These are phyloP conservation scores for Coendou prehensilis DNA, from an alignment of 2,797 vertebrate genomes.

Conservation along the genomic window DNA sequence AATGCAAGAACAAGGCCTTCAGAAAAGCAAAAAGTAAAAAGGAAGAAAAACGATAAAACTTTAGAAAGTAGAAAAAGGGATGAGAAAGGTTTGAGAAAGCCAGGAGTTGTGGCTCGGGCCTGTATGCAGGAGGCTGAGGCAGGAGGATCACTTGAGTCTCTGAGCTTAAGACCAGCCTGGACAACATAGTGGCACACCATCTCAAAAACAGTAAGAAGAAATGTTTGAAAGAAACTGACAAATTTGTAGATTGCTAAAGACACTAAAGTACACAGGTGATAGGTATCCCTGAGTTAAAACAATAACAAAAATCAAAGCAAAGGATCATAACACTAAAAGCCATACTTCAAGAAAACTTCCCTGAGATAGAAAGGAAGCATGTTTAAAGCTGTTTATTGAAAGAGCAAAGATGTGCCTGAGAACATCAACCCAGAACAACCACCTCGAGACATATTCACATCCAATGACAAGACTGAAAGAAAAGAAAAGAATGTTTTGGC, in stretches of 20 bases:
- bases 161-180: not conserved
- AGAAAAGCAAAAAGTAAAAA: not conserved
- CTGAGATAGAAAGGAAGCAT: not conserved
- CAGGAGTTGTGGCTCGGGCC: not conserved
- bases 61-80: not conserved
- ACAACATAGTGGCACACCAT: not conserved
- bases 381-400: not conserved
- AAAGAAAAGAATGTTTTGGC: not conserved
- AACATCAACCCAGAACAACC: not conserved
- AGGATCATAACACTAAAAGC: not conserved
- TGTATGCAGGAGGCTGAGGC: not conserved
- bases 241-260: not conserved
- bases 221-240: not conserved
- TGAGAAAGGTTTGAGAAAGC: not conserved
- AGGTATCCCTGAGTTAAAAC: not conserved
- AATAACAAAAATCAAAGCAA: not conserved
- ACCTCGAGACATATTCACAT: not conserved
- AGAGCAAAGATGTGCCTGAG: not conserved
- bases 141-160: not conserved
- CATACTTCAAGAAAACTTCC: not conserved
- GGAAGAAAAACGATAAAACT: not conserved
- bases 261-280: not conserved
- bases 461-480: not conserved
- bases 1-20: not conserved
- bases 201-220: not conserved